Evolutionary conservation across 2,888 invertebrate genomes (phyloP), one percentile per base, ranked within the genome.

Genomic region (Calliphora vomitoria): DNA sequence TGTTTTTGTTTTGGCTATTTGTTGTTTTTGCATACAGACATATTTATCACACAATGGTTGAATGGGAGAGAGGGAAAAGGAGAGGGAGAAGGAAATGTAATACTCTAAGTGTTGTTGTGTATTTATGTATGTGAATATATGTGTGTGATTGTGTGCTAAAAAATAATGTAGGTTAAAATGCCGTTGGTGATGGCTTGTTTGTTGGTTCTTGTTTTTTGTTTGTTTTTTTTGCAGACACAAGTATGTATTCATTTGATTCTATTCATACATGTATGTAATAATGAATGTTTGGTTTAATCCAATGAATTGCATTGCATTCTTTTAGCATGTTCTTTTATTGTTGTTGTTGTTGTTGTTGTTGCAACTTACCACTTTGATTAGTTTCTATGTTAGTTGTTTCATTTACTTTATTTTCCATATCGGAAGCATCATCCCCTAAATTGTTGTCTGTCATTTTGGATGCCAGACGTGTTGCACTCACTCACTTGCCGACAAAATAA

Each of bases 371-470:
- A 82, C 58, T 85, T 87, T 85, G 85, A 85, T 82, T 87, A 82
- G 87, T 75, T 75, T 87, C 87, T 71, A 60, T 55, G 62, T 87
- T 87, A 71, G 85, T 85, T 87, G 85, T 85, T 87, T 87, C 87
- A 82, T 85, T 85, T 75, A 82, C 44, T 82, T 85, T 87, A 35
- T 75, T 85, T 79, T 87, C 87, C 87, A 87, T 87, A 38, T 75
- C 87, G 87, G 87, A 87, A 66, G 68, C 50, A 35, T 87, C 87
- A 62, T 85, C 87, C 55, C 87, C 87, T 68, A 87, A 69, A 85
- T 78, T 85, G 35, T 87, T 87, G 75, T 87, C 87, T 85, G 87
- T 87, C 87, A 87, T 87, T 79, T 87, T 87, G 82, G 79, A 41
- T 74, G 82, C 68, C 82, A 85, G 87, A 87, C 84, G 87, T 82